Base-by-base conservation (phyloP, 1,140 invertebrate genomes). In the Musca vetustissima region DNA sequence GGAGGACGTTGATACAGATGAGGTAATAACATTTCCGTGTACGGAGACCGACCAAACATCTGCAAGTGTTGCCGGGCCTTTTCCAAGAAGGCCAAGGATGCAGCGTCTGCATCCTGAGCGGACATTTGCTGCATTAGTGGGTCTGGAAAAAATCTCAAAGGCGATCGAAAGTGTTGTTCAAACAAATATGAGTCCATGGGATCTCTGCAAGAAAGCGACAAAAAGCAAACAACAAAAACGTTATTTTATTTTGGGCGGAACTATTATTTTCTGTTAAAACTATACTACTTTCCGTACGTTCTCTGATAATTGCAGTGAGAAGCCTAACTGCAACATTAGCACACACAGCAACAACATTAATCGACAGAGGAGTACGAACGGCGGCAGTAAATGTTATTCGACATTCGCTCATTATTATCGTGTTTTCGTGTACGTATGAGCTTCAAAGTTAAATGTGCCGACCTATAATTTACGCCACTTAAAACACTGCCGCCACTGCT, bases 131-230 rank as follows among this genome's bases (percentile, higher is more conserved):
- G 81, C 83, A 82, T 79, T 67, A 81, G 55, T 6, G 78, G 79
- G 70, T 86, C 86, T 48, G 87, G 85, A 74, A 89, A 89, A 4
- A 88, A 83, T 49, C 88, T 79, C 1, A 89, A 83, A 2, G 88
- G 88, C 1, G 86, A 85, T 3, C 88, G 83, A 76, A 89, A 88
- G 70, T 89, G 88, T 71, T 89, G 88, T 71, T 89, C 88, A 82
- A 89, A 86, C 52, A 90, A 84, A 76, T 89, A 86, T 11, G 86
- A 84, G 70, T 89, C 88, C 86, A 89, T 89, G 66, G 88, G 88
- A 81, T 89, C 88, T 75, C 88, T 80, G 47, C 13, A 61, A 68
- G 52, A 6, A 69, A 59, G 0, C 25, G 1, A 52, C 24, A 17
- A 43, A 22, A 24, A 14, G 3, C 8, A 66, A 66, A 32, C 48